A percentile compares a stretch with the other conserved stretches of the same genome.
phyloP scores from a whole-genome alignment of 2,888 invertebrate genomes.

The Plagodis pulveraria region DNA sequence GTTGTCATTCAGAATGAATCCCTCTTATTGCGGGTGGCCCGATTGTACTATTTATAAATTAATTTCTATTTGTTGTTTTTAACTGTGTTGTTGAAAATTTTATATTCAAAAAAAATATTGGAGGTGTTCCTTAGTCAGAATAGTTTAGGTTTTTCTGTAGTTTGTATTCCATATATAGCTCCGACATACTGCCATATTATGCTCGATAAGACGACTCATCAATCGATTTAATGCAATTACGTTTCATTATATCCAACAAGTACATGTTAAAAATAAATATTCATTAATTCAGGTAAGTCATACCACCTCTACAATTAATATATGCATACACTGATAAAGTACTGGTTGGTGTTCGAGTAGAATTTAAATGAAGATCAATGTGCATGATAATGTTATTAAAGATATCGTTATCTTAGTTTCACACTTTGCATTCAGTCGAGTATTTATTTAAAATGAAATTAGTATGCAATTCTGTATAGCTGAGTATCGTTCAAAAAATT shows the following conservation, averaged over 20 bases:
- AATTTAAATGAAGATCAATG: constrained; percentile 34
- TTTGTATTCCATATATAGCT: constrained; percentile 23
- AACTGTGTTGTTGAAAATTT: not conserved
- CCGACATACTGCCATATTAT: constrained; percentile 24
- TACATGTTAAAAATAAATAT: constrained; percentile 34
- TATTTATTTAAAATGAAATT: constrained; percentile 6
- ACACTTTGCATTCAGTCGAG: constrained; percentile 10
- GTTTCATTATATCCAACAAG: constrained; percentile 31
- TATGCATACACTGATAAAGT: constrained; percentile 25
- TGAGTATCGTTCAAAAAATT: not conserved
- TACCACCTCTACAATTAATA: constrained; percentile 28
- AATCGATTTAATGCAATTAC: constrained; percentile 31
- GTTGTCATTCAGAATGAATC: no score
- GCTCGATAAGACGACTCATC: constrained; percentile 25
- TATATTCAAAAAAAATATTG: not conserved
- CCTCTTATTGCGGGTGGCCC: no score
- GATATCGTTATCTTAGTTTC: constrained; percentile 23
- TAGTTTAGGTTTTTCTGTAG: constrained; percentile 24
- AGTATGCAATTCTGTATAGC: constrained; percentile 4
- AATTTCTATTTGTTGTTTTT: no score
- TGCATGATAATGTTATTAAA: constrained; percentile 21
- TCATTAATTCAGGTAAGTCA: constrained; percentile 35
- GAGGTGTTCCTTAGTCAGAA: constrained; percentile 4
- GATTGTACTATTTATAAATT: no score
- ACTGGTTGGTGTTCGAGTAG: constrained; percentile 16